Evolutionary conservation across 2,888 invertebrate species (phyloP).

Genomic region (Macroteleia sp.): DNA sequence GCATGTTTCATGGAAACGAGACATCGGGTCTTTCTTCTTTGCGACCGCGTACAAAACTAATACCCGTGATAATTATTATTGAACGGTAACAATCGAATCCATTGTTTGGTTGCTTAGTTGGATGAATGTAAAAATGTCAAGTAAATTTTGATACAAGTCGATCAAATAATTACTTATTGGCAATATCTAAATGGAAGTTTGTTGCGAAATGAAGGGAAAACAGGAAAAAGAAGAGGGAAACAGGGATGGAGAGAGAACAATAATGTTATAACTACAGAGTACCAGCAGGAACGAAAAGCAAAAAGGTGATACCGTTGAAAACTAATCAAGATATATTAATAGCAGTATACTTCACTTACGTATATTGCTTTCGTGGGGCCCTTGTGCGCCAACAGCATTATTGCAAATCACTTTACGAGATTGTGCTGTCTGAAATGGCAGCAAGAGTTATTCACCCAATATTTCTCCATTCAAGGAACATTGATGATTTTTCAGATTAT

Average conservation of each 20-base stretch:
- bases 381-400: conserved; percentile 74
- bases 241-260: conserved; percentile 45
- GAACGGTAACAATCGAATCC: neutral
- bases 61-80: neutral
- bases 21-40: conserved; percentile 1
- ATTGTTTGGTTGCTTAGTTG: neutral
- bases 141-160: conserved; percentile 60
- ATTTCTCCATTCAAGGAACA: conserved; percentile 47
- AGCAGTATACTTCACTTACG: conserved; percentile 78
- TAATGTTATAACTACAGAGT: conserved; percentile 52
- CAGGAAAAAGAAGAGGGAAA: conserved; percentile 22
- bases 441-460: conserved; percentile 47
- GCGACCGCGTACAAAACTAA: neutral
- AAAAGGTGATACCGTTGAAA: conserved; percentile 76
- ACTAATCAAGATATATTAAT: conserved; percentile 82
- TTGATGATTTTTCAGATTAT: conserved; percentile 46
- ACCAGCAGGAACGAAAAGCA: conserved; percentile 67
- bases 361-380: conserved; percentile 73
- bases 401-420: conserved; percentile 78
- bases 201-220: conserved; percentile 48
- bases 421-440: conserved; percentile 66
- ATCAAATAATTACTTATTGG: conserved; percentile 74
- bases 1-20: conserved; percentile 23
- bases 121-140: conserved; percentile 10
- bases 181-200: conserved; percentile 72